phyloP scores from a whole-genome alignment of 2,113 vertebrate species.

The Brienomyrus longianalis region DNA sequence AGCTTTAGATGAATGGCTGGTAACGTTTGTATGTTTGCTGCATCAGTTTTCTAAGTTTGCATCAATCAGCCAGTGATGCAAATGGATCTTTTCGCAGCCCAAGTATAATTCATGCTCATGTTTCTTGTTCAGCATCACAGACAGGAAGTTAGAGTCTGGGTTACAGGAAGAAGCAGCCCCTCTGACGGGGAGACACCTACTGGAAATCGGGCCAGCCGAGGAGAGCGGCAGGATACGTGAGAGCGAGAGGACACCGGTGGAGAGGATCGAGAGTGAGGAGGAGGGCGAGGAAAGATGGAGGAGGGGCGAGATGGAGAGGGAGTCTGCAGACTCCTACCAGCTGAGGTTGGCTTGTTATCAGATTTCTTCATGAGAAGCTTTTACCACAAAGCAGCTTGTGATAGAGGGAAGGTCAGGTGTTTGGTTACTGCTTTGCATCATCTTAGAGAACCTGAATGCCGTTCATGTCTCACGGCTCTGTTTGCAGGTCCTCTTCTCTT shows the following conservation, averaged over 20 bases:
- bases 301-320: conserved; percentile 40
- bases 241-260: conserved; percentile 24
- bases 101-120: not conserved
- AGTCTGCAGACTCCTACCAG: conserved; percentile 33
- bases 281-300: conserved; percentile 45
- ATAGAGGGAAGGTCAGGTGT: not conserved
- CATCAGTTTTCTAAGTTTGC: not conserved
- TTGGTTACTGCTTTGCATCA: not conserved
- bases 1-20: not conserved
- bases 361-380: not conserved
- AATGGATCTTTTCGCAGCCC: not conserved
- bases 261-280: conserved; percentile 43
- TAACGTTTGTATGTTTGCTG: not conserved
- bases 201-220: conserved; percentile 52
- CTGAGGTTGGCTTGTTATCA: conserved; percentile 41
- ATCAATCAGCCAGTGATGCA: not conserved
- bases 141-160: conserved; percentile 49
- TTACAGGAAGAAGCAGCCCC: conserved; percentile 42
- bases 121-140: conserved; percentile 61
- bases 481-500: not conserved
- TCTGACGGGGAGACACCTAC: conserved; percentile 58
- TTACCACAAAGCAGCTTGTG: not conserved
- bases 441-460: not conserved
- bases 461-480: not conserved
- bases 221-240: not conserved